phyloP scores from a whole-genome alignment of 2,797 vertebrate genomes.

The Scyliorhinus canicula region DNA sequence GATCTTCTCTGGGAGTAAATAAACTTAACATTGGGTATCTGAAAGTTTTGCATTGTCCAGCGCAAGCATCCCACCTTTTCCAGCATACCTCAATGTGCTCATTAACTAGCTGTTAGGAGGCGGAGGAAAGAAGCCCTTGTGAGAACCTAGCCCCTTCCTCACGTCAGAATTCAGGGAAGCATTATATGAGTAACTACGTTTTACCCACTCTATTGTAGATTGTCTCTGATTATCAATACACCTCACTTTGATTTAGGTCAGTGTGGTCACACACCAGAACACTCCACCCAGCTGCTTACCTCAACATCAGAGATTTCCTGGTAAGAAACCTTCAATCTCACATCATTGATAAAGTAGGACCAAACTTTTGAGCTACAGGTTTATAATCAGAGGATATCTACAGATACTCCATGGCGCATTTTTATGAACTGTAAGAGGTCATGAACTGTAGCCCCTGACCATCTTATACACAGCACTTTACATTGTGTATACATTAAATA shows the following conservation, averaged over 20 bases:
- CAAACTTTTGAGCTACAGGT: background rate
- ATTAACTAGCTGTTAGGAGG: background rate
- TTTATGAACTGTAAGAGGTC: background rate
- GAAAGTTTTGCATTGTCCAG: background rate
- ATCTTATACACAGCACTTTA: background rate
- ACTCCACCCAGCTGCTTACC: background rate
- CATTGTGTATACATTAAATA: background rate
- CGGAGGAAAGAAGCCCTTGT: too few relatives aligned
- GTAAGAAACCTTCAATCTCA: background rate
- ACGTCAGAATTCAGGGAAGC: background rate
- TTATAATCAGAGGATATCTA: background rate
- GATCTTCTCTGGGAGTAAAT: background rate
- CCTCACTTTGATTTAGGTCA: background rate
- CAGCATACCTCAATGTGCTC: background rate
- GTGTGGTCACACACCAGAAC: background rate
- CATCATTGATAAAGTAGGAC: background rate
- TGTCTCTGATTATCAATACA: background rate
- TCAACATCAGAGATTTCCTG: background rate
- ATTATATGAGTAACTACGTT: background rate
- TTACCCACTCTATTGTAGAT: background rate
- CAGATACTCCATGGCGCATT: background rate
- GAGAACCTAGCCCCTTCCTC: background rate
- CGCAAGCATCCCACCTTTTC: background rate
- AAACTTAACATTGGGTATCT: background rate
- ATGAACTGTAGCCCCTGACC: background rate